Evolutionary conservation across 2,797 vertebrate species (phyloP), one percentile per base, ranked within the genome.

Genomic region (Onychomys arenicola): DNA sequence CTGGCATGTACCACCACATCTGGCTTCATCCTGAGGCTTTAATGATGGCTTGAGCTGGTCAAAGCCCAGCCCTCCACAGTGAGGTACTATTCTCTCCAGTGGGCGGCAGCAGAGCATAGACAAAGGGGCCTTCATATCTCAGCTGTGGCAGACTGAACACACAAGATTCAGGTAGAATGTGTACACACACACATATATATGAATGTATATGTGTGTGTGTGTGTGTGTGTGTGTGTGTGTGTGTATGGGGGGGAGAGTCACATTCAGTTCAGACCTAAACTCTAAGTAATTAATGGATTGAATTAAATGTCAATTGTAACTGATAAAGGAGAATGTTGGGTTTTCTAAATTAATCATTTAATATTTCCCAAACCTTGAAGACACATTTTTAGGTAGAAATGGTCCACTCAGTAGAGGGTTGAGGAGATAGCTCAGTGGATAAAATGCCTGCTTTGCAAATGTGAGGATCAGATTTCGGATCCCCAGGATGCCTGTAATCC

Each of bases 361-460:
- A 76, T 76, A 77, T 80, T 88, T 90, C 14, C 23, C 2, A 63
- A 57, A 88, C 16, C 34, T 83, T 80, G 88, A 91, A 77, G n/a
- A 92, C 19, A 73, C 46, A 40, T 90, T 94, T 93, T 94, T 49
- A 63, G 16, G 73, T 3, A 76, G 29, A 96, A 95, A 94, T 55
- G 23, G 25, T 71, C 4, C 21, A 65, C 27, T 63, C 43, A 63
- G 5, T 65, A 27, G 25, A 55, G 6, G 1, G 32, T 14, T 49
- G 40, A 29, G 61, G 16, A 32, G 16, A 46, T 2, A 9, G 61
- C 17, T 34, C 17, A 13, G 40, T 63, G 57, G 55, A 65, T 65
- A 46, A 34, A 84, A 46, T 46, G 19, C 40, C 65, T 84, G 61
- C 29, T 84, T 46, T 84, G 16, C 81, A 34, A 84, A 46, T 32